A percentile compares a stretch with the other conserved stretches of the same genome.
Evolutionary conservation across 2,113 vertebrate species (phyloP).

Genomic region (human (Homo sapiens)): GRCh38 chr1:201554001-201554500

Average conservation of each 20-base stretch:
- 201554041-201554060: neutral
- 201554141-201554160: neutral
- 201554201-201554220: rapidly evolving
- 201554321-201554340: too few species aligned
- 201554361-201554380: neutral
- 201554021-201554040: neutral
- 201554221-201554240: neutral
- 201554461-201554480: neutral
- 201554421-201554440: neutral
- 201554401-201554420: neutral
- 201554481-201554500: rapidly evolving
- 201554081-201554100: neutral
- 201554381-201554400: neutral
- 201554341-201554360: too few species aligned
- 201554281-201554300: neutral
- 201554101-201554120: neutral
- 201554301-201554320: neutral
- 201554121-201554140: neutral
- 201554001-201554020: neutral
- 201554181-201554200: neutral
- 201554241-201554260: neutral
- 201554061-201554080: neutral
- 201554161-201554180: neutral
- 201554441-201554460: neutral
- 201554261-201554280: neutral